Conservation (phyloP, 1,140 invertebrate genomes). For the Heliconius nattereri region DNA sequence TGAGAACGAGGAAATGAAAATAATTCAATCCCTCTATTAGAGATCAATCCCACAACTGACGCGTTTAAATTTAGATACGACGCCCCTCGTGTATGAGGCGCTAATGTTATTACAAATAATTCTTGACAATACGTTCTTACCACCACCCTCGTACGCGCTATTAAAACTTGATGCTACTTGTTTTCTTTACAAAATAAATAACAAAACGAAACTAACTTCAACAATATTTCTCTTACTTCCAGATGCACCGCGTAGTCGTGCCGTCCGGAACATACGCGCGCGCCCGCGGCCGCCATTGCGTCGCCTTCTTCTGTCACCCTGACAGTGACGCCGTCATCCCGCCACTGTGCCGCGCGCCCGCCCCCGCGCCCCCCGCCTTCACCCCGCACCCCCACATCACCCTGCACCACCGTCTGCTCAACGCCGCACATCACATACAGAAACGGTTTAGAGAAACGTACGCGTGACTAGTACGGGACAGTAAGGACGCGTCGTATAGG, state of each 20-base stretch:
- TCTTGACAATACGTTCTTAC: no score
- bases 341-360: constrained; percentile 78
- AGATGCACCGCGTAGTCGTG: constrained; percentile 88
- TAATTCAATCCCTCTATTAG: no score
- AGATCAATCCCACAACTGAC: no score
- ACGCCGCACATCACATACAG: constrained; percentile 86
- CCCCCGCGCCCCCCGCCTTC: constrained; percentile 57
- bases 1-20: no score
- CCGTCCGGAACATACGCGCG: constrained; percentile 83
- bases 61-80: no score
- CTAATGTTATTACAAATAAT: no score
- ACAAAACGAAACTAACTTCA: not conserved
- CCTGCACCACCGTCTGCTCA: constrained; percentile 82
- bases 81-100: no score
- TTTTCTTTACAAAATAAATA: not conserved
- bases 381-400: constrained; percentile 63
- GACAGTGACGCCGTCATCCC: constrained; percentile 83
- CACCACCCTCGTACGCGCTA: no score
- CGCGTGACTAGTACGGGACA: constrained; percentile 78
- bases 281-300: constrained; percentile 84
- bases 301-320: constrained; percentile 90
- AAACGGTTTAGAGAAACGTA: constrained; percentile 86
- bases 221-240: not conserved
- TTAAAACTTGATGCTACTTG: not conserved
- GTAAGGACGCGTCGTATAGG: constrained; percentile 45